phyloP scores from a whole-genome alignment of 2,888 invertebrate species.

The Tiliacea citrago region DNA sequence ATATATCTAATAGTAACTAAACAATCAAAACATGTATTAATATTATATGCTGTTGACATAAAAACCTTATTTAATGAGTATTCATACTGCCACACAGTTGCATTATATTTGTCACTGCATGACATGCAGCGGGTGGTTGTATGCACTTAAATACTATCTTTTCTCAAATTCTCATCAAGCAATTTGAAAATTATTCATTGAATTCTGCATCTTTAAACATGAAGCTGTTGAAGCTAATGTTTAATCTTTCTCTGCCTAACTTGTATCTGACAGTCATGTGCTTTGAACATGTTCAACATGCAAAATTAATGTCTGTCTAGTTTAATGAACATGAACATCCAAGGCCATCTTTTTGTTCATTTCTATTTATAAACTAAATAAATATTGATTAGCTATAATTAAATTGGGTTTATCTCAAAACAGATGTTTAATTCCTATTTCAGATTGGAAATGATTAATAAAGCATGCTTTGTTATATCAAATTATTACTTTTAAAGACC shows the following conservation, averaged over 20 bases:
- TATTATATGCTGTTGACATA: slow-evolving; percentile 8
- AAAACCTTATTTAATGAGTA: slow-evolving; percentile 5
- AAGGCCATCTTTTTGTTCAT: slow-evolving; percentile 47
- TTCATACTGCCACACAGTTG: slow-evolving; percentile 2
- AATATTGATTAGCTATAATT: slow-evolving; percentile 39
- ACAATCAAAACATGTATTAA: neutral
- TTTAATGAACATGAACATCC: slow-evolving; percentile 26
- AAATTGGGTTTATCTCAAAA: slow-evolving; percentile 5
- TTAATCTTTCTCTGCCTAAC: neutral
- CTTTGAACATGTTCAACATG: slow-evolving; percentile 14
- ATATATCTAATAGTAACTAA: neutral
- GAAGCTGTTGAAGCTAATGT: neutral
- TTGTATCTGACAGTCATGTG: slow-evolving; percentile 3
- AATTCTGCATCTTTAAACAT: neutral
- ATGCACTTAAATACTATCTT: neutral
- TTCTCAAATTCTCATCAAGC: neutral
- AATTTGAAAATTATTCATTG: neutral
- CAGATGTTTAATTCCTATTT: slow-evolving; percentile 21
- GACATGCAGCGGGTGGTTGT: neutral
- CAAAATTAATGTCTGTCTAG: slow-evolving; percentile 20
- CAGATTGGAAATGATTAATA: slow-evolving; percentile 11
- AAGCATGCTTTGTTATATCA: neutral
- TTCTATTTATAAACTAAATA: slow-evolving; percentile 45
- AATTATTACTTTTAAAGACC: neutral
- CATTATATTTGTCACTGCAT: slow-evolving; percentile 12